Conservation (phyloP, 2,797 vertebrate species). For the Apodemus agrarius region DNA sequence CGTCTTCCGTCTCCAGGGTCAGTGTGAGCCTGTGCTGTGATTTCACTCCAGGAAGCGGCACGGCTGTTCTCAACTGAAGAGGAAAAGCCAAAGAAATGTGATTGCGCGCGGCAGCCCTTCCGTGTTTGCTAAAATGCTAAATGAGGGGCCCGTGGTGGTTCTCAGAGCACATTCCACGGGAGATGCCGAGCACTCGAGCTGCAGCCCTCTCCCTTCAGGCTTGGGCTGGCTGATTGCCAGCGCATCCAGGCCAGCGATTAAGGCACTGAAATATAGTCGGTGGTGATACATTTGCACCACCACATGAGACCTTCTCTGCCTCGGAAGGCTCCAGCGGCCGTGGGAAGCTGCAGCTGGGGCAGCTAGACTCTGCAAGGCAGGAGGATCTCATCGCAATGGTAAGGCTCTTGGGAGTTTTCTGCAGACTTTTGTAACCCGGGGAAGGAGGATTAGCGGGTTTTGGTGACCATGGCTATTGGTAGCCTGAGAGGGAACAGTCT, state of each 20-base stretch:
- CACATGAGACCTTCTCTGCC: slow-evolving; percentile 84
- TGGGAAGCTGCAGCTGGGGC: slow-evolving; percentile 83
- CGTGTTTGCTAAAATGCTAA: slow-evolving; percentile 39
- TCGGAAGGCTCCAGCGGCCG: slow-evolving; percentile 82
- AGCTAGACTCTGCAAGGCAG: slow-evolving; percentile 75
- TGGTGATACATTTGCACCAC: slow-evolving; percentile 83
- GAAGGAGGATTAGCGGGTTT: slow-evolving; percentile 48
- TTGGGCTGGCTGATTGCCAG: slow-evolving; percentile 87
- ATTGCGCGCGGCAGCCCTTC: slow-evolving; percentile 65
- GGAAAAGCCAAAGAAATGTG: slow-evolving; percentile 59
- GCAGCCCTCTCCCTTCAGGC: slow-evolving; percentile 75
- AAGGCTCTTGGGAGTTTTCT: slow-evolving; percentile 83
- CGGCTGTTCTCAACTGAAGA: slow-evolving; percentile 71
- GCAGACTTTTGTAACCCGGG: slow-evolving; percentile 65
- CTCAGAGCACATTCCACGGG: slow-evolving; percentile 68
- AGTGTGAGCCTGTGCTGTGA: slow-evolving; percentile 63
- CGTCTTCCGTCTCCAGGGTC: slow-evolving; percentile 75
- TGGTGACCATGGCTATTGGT: slow-evolving; percentile 69
- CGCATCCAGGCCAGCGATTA: slow-evolving; percentile 84
- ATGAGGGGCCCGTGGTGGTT: slow-evolving; percentile 70
- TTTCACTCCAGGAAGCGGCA: slow-evolving; percentile 76
- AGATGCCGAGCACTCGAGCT: slow-evolving; percentile 80
- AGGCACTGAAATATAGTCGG: slow-evolving; percentile 86
- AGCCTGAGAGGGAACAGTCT: slow-evolving; percentile 40
- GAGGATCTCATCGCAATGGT: slow-evolving; percentile 85